Base-by-base conservation (phyloP, 1,140 invertebrate genomes). In the Pogonognathellus flavescens region DNA sequence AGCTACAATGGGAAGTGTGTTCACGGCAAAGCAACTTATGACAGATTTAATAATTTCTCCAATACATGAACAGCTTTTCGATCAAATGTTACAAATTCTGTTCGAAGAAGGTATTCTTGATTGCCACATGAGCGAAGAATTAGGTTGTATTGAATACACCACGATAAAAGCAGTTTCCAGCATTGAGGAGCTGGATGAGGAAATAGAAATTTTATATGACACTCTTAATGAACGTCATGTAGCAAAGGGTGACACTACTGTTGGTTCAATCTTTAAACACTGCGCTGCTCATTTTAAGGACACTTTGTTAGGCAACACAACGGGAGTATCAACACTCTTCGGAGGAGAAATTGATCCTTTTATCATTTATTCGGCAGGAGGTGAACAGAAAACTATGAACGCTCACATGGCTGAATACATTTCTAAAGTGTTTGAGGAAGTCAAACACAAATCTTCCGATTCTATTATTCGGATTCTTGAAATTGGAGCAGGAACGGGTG, bases 401-500 rank as follows among this genome's bases (percentile, higher is more conserved):
- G 25, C 13, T 3, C 18, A n/a, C 20, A 31, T 41, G 2, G 81
- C 59, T 20, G 14, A 10, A 6, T 60, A 53, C 52, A 62, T 52
- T 16, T 50, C 14, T 11, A 16, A 4, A 11, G 22, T 49, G 7
- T 72, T 16, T 41, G 66, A 72, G 16, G 41, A 16, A 14, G 8
- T 10, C 7, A 18, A 1, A 13, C 20, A 10, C 55, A 41, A 41
- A 3, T 41, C 31, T 6, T 22, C 55, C 0, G 22, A 55, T 52
- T 52, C 31, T 0, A 6, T 20, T n/a, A 10, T 85, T 8, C 85
- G 86, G 7, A 60, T 87, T 18, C 52, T 87, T 0, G 86, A 87
- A 81, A 57, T 87, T 16, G 84, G 86, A 31, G 86, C 84, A 1
- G 86, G 86, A 6, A 80, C 82, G 0, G 86, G 84, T 7, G 82